Evolutionary conservation across 2,797 vertebrate genomes (phyloP).

Genomic region (Antennarius maculatus): DNA sequence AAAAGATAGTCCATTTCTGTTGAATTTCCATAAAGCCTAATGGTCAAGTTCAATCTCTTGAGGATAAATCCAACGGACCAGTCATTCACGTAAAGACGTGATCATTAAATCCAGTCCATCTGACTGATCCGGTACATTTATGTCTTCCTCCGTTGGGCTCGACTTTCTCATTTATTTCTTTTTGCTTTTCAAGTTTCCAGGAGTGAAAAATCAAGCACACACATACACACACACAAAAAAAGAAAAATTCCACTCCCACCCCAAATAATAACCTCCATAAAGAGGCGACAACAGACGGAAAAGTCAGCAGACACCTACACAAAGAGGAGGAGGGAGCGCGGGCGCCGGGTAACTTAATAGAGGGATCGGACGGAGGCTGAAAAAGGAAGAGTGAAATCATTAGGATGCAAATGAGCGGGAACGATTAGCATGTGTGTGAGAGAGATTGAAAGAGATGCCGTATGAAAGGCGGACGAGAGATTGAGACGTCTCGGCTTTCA

Average conservation of each 20-base stretch:
- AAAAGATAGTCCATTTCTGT: too few species aligned
- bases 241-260: conserved; percentile 22
- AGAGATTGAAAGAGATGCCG: conserved; percentile 77
- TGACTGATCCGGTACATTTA: too few species aligned
- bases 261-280: conserved; percentile 51
- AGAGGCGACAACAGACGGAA: conserved; percentile 39
- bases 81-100: too few species aligned
- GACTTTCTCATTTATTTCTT: background rate
- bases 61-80: too few species aligned
- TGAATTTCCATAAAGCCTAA: too few species aligned
- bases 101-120: too few species aligned
- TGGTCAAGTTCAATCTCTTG: too few species aligned
- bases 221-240: too few species aligned
- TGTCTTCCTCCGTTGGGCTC: background rate
- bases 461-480: conserved; percentile 72
- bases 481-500: conserved; percentile 69
- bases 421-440: conserved; percentile 82
- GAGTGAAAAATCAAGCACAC: background rate
- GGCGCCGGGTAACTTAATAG: conserved; percentile 68
- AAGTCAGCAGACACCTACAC: conserved; percentile 56
- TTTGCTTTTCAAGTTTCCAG: background rate
- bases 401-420: conserved; percentile 90
- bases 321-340: conserved; percentile 58
- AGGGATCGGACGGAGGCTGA: conserved; percentile 58
- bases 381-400: conserved; percentile 82